Percentiles rank a stretch among this genome's conserved stretches.
Evolutionary conservation across 1,140 invertebrate species (phyloP).

Genomic region (Formica exsecta): DNA sequence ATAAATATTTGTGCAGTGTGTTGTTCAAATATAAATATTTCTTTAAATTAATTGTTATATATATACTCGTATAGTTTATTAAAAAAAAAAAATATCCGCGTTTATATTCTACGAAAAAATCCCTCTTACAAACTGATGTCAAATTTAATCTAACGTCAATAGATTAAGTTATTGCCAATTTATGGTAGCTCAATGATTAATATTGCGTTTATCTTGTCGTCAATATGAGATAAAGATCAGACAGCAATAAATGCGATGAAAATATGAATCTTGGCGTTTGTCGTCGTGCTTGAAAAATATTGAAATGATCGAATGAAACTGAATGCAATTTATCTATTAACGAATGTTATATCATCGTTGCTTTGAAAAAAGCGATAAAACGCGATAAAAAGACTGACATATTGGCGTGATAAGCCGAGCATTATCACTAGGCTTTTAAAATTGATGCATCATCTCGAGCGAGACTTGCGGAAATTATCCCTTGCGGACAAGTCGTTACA

Average conservation of each 20-base stretch:
- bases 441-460: constrained; percentile 17
- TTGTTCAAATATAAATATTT: neutral
- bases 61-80: neutral
- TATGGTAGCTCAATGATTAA: neutral
- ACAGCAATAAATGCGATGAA: neutral
- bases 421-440: constrained; percentile 3
- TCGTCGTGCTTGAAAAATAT: neutral
- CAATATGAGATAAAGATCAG: constrained; percentile 1
- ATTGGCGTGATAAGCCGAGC: neutral
- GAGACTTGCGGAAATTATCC: neutral
- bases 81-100: neutral
- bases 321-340: constrained; percentile 12
- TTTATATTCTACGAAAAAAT: neutral
- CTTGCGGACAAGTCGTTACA: neutral
- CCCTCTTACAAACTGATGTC: neutral
- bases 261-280: neutral
- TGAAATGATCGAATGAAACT: neutral
- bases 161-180: neutral
- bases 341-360: neutral
- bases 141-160: constrained; percentile 5
- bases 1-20: neutral
- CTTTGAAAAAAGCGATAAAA: neutral
- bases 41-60: neutral
- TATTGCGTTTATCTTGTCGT: neutral
- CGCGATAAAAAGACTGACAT: constrained; percentile 1